phyloP scores from a whole-genome alignment of 2,113 vertebrate species.

The Catharus fuscescens region DNA sequence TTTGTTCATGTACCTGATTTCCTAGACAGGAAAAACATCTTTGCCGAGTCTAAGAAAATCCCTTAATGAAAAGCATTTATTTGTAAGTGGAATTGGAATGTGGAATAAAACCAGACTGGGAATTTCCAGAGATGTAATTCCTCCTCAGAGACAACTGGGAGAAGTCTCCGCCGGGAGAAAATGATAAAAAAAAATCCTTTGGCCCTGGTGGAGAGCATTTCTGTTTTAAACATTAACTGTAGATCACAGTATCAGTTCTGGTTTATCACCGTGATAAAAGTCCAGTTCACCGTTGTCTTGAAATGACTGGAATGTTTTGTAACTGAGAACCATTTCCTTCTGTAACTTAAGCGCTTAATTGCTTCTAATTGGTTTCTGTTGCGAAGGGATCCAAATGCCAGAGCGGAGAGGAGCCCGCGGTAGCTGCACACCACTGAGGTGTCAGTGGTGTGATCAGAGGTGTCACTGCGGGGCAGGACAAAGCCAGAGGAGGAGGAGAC shows the following conservation, averaged over 20 bases:
- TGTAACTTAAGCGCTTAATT: conserved; percentile 20
- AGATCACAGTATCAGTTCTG: not conserved
- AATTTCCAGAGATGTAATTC: not conserved
- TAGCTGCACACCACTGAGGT: not conserved
- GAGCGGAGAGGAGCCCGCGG: not conserved
- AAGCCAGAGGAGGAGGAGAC: not conserved
- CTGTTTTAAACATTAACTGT: not conserved
- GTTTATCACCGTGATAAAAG: not conserved
- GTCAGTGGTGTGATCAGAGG: not conserved
- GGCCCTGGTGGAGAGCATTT: not conserved
- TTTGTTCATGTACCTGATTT: not conserved
- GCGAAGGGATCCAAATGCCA: not conserved
- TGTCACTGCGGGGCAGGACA: not conserved
- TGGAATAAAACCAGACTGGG: not conserved
- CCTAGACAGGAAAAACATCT: not conserved
- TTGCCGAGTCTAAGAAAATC: not conserved
- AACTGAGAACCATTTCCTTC: not conserved
- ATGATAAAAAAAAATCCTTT: not conserved
- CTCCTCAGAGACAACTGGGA: not conserved
- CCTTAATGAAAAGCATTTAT: not conserved
- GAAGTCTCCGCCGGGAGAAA: not conserved
- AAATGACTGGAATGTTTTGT: not conserved
- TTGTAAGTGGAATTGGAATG: not conserved
- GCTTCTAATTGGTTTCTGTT: not conserved
- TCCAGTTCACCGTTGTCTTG: not conserved